Conservation (phyloP, 1,140 invertebrate genomes). For the Heliconius himera region DNA sequence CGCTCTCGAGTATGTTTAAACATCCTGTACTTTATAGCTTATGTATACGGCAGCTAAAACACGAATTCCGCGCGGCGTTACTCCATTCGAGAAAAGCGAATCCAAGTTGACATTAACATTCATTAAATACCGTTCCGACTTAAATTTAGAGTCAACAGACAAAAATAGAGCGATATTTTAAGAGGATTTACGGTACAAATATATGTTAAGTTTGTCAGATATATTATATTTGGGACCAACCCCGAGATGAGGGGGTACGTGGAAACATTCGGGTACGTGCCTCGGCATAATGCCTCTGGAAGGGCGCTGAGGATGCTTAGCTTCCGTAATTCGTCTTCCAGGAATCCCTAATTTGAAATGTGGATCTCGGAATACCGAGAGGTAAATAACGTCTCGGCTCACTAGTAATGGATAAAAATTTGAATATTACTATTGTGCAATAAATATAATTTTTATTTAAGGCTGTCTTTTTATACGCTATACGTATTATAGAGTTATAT, state of each 20-base stretch:
- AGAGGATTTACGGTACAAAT: slow-evolving; percentile 81
- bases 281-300: slow-evolving; percentile 75
- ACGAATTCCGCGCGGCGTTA: too few species aligned
- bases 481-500: background rate
- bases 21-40: slow-evolving; percentile 41
- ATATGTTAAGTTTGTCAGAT: slow-evolving; percentile 81
- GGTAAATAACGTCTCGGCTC: slow-evolving; percentile 35
- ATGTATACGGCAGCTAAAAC: slow-evolving; percentile 44
- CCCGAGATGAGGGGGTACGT: slow-evolving; percentile 74
- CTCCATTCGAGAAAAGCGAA: slow-evolving; percentile 66
- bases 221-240: slow-evolving; percentile 79
- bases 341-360: slow-evolving; percentile 81
- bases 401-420: background rate
- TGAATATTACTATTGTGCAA: slow-evolving; percentile 9
- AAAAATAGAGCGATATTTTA: slow-evolving; percentile 81
- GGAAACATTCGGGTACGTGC: slow-evolving; percentile 79
- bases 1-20: slow-evolving; percentile 31
- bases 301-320: slow-evolving; percentile 74
- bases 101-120: slow-evolving; percentile 74
- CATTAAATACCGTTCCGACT: slow-evolving; percentile 74
- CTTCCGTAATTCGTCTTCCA: slow-evolving; percentile 78
- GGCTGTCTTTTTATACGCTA: too few species aligned
- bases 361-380: slow-evolving; percentile 67
- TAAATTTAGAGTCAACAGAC: slow-evolving; percentile 74
- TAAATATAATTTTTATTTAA: background rate